phyloP scores from a whole-genome alignment of 2,797 vertebrate genomes.

The Notamacropus eugenii region DNA sequence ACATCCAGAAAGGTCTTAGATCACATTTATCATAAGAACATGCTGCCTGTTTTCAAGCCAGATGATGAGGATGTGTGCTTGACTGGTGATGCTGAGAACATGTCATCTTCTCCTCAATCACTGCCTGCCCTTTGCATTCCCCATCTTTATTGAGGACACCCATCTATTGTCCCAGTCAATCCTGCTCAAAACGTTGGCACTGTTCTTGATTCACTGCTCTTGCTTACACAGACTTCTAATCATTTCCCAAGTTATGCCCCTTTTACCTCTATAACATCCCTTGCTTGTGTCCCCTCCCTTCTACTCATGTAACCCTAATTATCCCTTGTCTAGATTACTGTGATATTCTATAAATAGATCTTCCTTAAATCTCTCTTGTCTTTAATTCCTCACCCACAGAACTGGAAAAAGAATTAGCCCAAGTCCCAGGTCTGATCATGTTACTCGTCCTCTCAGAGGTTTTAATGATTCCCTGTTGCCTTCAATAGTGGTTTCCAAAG shows the following conservation, averaged over 20 bases:
- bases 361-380: not conserved
- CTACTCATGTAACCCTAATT: not conserved
- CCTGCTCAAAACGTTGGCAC: not conserved
- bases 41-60: not conserved
- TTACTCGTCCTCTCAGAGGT: not conserved
- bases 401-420: not conserved
- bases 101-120: not conserved
- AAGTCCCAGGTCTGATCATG: not conserved
- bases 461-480: not conserved
- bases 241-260: not conserved
- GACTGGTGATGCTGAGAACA: not conserved
- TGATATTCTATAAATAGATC: not conserved
- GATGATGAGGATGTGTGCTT: not conserved
- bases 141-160: not conserved
- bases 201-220: not conserved
- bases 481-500: not conserved
- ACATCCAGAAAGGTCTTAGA: constrained; percentile 3
- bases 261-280: not conserved
- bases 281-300: not conserved
- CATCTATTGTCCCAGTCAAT: not conserved
- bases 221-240: not conserved
- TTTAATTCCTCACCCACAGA: not conserved
- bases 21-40: not conserved
- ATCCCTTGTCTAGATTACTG: not conserved
- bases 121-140: not conserved